Evolutionary conservation across 2,113 vertebrate genomes (phyloP).

Genomic region (Prionailurus viverrinus): DNA sequence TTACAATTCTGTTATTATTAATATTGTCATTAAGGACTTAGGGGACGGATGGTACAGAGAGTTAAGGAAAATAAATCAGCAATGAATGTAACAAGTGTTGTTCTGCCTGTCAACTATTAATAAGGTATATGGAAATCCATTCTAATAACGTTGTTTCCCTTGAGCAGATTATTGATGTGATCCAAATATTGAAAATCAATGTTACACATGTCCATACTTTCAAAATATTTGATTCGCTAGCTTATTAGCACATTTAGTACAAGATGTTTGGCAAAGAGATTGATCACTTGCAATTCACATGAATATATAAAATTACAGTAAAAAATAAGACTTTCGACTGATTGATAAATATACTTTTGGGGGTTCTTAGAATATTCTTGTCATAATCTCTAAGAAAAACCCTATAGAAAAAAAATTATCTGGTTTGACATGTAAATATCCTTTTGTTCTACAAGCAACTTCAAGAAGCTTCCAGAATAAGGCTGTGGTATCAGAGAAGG

Average conservation of each 20-base stretch:
- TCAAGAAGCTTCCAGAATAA: conserved; percentile 53
- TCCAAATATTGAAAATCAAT: conserved; percentile 79
- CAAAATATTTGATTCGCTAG: conserved; percentile 72
- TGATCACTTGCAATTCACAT: conserved; percentile 44
- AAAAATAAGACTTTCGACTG: conserved; percentile 19
- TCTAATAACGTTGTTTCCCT: conserved; percentile 61
- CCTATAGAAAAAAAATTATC: conserved; percentile 1
- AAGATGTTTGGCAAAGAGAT: conserved; percentile 70
- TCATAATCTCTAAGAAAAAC: conserved; percentile 39
- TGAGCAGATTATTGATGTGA: conserved; percentile 66
- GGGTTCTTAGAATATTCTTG: conserved; percentile 48
- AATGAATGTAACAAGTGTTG: conserved; percentile 27
- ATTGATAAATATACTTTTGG: conserved; percentile 47
- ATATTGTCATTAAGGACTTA: conserved; percentile 22
- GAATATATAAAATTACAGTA: conserved; percentile 58
- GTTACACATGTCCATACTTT: conserved; percentile 74
- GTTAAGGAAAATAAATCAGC: conserved; percentile 52
- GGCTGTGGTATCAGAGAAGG: neutral
- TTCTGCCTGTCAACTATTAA: conserved; percentile 59
- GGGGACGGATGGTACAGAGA: neutral
- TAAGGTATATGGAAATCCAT: conserved; percentile 56
- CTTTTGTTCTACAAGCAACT: neutral
- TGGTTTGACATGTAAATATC: neutral
- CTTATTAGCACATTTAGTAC: conserved; percentile 68
- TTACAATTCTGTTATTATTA: neutral